phyloP scores from a whole-genome alignment of 2,888 invertebrate species.

The Zootermopsis nevadensis region DNA sequence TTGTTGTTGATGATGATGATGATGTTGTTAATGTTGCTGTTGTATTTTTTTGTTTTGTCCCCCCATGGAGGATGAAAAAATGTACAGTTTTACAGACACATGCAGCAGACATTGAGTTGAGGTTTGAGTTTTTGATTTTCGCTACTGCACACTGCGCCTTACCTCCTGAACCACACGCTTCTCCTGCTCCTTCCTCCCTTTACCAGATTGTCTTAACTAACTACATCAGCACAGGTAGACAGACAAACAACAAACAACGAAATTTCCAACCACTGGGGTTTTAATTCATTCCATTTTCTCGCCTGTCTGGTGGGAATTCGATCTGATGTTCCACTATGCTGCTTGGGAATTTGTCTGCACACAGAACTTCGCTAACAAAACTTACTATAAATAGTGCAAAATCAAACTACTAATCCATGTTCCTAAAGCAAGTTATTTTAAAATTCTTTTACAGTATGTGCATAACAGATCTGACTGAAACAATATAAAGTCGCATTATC shows the following conservation, averaged over 20 bases:
- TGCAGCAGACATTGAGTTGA: slow-evolving; percentile 47
- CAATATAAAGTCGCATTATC: no score
- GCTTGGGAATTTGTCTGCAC: not conserved
- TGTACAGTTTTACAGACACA: slow-evolving; percentile 47
- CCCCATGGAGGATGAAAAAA: slow-evolving; percentile 38
- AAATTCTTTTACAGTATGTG: no score
- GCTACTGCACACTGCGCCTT: slow-evolving; percentile 48
- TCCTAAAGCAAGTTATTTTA: no score
- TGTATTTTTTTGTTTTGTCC: slow-evolving; percentile 37
- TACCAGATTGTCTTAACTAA: slow-evolving; percentile 39
- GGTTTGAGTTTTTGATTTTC: slow-evolving; percentile 29
- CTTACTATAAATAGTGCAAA: no score
- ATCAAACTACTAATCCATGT: no score
- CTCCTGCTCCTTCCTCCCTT: slow-evolving; percentile 39
- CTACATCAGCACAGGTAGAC: slow-evolving; percentile 33
- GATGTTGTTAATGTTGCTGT: slow-evolving; percentile 31
- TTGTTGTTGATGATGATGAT: not conserved
- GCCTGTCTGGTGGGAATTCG: not conserved
- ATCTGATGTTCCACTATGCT: not conserved
- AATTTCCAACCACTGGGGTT: not conserved
- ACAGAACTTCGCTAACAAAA: not conserved
- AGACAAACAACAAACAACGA: slow-evolving; percentile 4
- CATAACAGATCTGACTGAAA: no score
- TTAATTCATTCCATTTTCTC: not conserved
- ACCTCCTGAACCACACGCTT: slow-evolving; percentile 47